Base-by-base conservation (phyloP, 1,140 invertebrate genomes). In the Stenopsyche tienmushanensis region DNA sequence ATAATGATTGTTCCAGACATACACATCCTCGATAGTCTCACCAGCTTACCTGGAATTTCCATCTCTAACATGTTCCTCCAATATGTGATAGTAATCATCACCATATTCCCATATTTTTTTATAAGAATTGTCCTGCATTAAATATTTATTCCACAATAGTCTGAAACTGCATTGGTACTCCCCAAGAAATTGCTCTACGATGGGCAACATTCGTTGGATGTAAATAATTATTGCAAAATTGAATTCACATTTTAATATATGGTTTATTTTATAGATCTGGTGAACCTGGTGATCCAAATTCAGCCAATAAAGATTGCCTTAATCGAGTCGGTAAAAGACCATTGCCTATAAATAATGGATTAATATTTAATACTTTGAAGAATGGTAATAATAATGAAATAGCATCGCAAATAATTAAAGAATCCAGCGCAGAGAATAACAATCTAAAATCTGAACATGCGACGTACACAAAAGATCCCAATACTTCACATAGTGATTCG, bases 401-500 rank as follows among this genome's bases (percentile, higher is more conserved):
- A 7, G 42, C 49, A 7, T 42, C 18, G 18, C 62, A 42, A 9
- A 45, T 21, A 8, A 15, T 25, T 2, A 65, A 65, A 41, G 44
- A 49, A 26, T 3, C 39, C 20, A 20, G 17, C 9, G 13, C 8
- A 13, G 64, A 70, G 24, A 70, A 66, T 55, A 66, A 70, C 44
- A 66, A 70, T 25, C 47, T 47, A 21, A 63, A 58, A 25, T 18
- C 29, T 13, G 41, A 60, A 34, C 34, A 42, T n/a, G 49, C 57
- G 20, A 49, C 47, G n/a, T 18, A 29, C n/a, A 62, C n/a, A 42
- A 50, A 42, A 8, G 66, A 69, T 45, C 34, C 29, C 1, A 67
- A 63, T 26, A 53, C 44, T 2, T 69, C 63, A 5, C 42, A 58
- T 3, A 60, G 60, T 25, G 68, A 70, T 3, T 70, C 68, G 0